Conservation (phyloP, 2,888 invertebrate species). For the Nipponacmea schrenckii region DNA sequence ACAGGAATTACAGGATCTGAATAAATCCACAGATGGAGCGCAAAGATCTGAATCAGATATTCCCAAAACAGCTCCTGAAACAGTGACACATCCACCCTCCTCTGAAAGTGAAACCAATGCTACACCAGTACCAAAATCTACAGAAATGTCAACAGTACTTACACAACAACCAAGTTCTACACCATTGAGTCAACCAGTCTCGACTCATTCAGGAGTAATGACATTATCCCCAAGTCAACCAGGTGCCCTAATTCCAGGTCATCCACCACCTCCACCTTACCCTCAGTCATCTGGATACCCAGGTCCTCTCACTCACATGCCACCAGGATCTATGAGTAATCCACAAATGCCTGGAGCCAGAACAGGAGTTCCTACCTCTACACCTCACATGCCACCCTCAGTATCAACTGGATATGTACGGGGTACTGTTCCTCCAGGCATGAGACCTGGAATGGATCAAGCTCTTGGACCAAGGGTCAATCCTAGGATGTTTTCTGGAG, state of each 20-base stretch:
- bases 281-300: conserved; percentile 16
- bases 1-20: no score
- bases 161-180: conserved; percentile 19
- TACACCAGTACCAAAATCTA: conserved; percentile 33
- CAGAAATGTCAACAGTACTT: conserved; percentile 23
- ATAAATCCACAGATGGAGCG: no score
- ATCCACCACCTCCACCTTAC: conserved; percentile 17
- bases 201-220: conserved; percentile 6
- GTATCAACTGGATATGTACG: not conserved
- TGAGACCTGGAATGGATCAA: not conserved
- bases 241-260: not conserved
- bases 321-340: conserved; percentile 17
- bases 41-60: conserved; percentile 9
- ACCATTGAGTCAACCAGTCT: conserved; percentile 30
- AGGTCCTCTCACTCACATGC: conserved; percentile 12
- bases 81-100: not conserved
- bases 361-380: not conserved
- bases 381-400: not conserved
- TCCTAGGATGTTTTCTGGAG: not conserved
- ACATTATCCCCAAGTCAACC: conserved; percentile 14
- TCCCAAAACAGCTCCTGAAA: not conserved
- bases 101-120: conserved; percentile 14
- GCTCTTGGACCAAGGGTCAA: not conserved
- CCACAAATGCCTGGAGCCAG: not conserved
- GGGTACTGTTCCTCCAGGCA: not conserved